These are phyloP conservation scores for Salvelinus namaycush DNA, from an alignment of 2,113 vertebrate species.

Conservation along the genomic window DNA sequence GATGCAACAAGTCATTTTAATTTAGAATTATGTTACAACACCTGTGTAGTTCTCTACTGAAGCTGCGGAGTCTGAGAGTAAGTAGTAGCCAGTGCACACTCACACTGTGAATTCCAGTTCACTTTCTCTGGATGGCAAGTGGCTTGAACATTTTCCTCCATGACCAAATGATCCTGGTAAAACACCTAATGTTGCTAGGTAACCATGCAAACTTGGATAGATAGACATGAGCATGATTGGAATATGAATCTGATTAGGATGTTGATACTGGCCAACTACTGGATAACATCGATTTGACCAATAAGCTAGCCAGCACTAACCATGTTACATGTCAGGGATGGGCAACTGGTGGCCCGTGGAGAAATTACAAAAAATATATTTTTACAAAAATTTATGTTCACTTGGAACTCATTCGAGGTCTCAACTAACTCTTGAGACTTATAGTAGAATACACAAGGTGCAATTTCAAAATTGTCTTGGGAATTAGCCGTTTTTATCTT, in stretches of 20 bases:
- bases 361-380: too few relatives aligned
- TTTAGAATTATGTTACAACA: background rate
- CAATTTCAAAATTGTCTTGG: too few relatives aligned
- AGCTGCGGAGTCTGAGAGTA: constrained; percentile 39
- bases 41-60: constrained; percentile 24
- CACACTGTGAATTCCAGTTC: constrained; percentile 11
- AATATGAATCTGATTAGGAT: constrained; percentile 46
- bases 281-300: constrained; percentile 20
- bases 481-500: too few relatives aligned
- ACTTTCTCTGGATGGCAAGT: constrained; percentile 20
- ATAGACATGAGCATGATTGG: constrained; percentile 34
- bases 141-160: background rate
- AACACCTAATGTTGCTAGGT: constrained; percentile 56
- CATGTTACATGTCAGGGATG: too few relatives aligned
- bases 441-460: too few relatives aligned
- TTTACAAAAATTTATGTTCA: too few relatives aligned
- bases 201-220: constrained; percentile 38
- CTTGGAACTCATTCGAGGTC: too few relatives aligned
- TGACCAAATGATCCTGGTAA: constrained; percentile 12
- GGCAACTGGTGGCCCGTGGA: too few relatives aligned
- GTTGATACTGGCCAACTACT: constrained; percentile 13
- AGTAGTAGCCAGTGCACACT: constrained; percentile 31
- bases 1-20: too few relatives aligned
- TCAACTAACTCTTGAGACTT: too few relatives aligned
- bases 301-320: background rate